Evolutionary conservation across 1,140 invertebrate genomes (phyloP).

Genomic region (Caerostris extrusa): DNA sequence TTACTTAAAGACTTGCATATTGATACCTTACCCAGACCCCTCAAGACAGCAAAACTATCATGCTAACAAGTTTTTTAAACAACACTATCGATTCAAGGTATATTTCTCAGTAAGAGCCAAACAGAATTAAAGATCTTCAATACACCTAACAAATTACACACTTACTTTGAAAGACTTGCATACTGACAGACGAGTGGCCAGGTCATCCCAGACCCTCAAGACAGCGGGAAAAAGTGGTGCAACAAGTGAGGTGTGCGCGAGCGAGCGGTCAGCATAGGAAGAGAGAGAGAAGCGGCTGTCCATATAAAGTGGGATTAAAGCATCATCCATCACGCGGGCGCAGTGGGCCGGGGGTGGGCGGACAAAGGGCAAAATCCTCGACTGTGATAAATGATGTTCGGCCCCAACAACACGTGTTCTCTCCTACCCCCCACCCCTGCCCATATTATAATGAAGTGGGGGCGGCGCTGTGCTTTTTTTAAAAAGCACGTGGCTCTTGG

Average conservation of each 20-base stretch:
- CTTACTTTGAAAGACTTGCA: no score
- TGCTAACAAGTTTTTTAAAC: no score
- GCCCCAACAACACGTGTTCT: conserved; percentile 41
- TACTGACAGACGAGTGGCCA: no score
- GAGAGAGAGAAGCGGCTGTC: conserved; percentile 58
- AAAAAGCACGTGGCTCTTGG: conserved; percentile 37
- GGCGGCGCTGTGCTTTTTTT: conserved; percentile 26
- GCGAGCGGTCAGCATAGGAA: conserved; percentile 24
- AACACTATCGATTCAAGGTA: no score
- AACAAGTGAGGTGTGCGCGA: conserved; percentile 52
- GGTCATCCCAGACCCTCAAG: not conserved
- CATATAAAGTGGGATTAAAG: conserved; percentile 76
- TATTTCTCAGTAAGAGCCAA: no score
- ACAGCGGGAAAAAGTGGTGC: not conserved
- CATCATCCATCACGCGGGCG: conserved; percentile 66
- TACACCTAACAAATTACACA: no score
- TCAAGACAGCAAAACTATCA: no score
- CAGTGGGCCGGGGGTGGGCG: conserved; percentile 64
- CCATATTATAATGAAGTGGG: conserved; percentile 73
- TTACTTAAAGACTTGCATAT: no score
- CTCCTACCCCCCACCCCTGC: conserved; percentile 53
- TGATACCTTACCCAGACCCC: no score
- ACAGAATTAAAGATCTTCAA: no score
- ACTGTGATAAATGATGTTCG: conserved; percentile 75
- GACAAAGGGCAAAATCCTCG: conserved; percentile 71